Base-by-base conservation (phyloP, 2,888 invertebrate genomes). In the Hololepta plana region DNA sequence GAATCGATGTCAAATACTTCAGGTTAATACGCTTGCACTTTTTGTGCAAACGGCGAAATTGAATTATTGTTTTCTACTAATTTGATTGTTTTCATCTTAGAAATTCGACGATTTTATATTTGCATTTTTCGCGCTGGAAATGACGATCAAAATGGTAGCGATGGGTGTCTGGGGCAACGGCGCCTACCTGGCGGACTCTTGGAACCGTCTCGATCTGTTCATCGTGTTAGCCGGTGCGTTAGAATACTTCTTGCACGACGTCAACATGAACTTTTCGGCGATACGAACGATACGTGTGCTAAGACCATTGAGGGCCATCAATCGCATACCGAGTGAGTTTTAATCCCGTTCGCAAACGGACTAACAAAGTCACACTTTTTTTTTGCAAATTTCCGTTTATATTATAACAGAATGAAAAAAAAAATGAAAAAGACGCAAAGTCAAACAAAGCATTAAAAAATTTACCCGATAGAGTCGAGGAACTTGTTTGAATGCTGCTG, bases 61-160 rank as follows among this genome's bases (percentile, higher is more conserved):
- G n/a, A n/a, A n/a, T n/a, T n/a, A n/a, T n/a, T n/a, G n/a, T n/a
- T n/a, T n/a, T n/a, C n/a, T n/a, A n/a, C n/a, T n/a, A n/a, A n/a
- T 17, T 17, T n/a, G 16, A 24, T 7, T 25, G 31, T 32, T 35
- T 33, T 43, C 27, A 32, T 57, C 57, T 3, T 69, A 90, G 79
- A 76, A 84, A 51, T 88, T 96, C 56, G 98, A 98, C 58, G 93
- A 98, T 58, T 81, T 91, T 49, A 98, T 99, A 57, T 98, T 98
- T 60, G 87, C 79, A 38, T 95, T 95, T 64, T 99, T 99, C 63
- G 75, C 93, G 25, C 56, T 93, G 50, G 98, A 98, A 62, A 88
- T 99, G 95, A 72, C 81, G 38, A 84, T 98, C 53, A 98, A 98
- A 66, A 87, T 96, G 77, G 73, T 90, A 28, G 98, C 96, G 19